A percentile compares a stretch with the other conserved stretches of the same genome.
phyloP scores from a whole-genome alignment of 2,888 invertebrate genomes.

The Oithona nana region DNA sequence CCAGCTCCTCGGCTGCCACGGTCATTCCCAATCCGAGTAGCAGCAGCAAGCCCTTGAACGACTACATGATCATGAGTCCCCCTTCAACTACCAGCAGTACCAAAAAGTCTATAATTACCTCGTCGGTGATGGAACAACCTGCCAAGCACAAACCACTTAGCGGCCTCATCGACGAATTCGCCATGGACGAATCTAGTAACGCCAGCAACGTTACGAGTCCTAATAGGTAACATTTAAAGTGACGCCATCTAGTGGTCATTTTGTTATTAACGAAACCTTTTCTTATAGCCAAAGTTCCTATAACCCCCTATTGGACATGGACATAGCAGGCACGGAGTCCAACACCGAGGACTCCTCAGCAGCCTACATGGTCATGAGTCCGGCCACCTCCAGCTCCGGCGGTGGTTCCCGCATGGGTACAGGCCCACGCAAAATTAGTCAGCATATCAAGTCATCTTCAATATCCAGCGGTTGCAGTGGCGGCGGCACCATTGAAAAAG shows the following conservation, averaged over 20 bases:
- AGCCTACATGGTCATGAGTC: background rate
- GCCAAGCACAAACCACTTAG: background rate
- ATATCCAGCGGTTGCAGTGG: no score
- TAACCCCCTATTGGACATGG: background rate
- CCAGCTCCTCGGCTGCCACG: background rate
- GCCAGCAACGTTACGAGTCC: slow-evolving; percentile 1
- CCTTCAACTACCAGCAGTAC: background rate
- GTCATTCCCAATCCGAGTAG: no score
- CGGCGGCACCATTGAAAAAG: no score
- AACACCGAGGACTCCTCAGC: background rate
- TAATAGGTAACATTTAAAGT: no score
- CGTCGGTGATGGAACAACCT: no score
- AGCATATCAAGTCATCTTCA: no score
- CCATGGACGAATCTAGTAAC: background rate
- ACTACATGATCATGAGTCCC: slow-evolving; percentile 4
- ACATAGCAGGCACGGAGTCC: background rate
- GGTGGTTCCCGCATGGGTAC: background rate
- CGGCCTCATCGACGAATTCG: background rate
- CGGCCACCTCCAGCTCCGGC: background rate
- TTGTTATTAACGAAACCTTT: no score
- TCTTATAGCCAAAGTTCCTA: slow-evolving; percentile 11
- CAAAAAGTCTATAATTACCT: no score
- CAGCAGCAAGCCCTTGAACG: background rate
- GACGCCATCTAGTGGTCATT: no score
- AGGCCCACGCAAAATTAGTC: background rate